Conservation (phyloP, 2,888 invertebrate genomes). For the Bembecia ichneumoniformis region DNA sequence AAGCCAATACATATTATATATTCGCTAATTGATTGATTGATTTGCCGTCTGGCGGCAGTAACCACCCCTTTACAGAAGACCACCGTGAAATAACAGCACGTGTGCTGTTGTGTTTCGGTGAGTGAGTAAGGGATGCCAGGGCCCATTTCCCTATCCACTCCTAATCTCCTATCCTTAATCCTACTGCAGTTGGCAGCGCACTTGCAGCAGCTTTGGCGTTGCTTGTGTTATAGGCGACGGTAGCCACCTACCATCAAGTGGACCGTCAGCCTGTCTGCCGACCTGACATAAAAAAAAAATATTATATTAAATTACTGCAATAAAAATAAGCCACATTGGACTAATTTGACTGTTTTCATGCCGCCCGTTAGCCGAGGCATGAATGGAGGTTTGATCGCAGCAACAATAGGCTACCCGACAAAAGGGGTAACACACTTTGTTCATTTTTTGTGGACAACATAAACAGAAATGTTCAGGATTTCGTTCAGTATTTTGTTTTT, state of each 20-base stretch:
- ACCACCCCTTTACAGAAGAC: too few species aligned
- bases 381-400: constrained; percentile 46
- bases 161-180: too few species aligned
- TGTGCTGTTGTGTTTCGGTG: too few species aligned
- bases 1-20: background rate
- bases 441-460: constrained; percentile 46
- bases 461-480: constrained; percentile 50
- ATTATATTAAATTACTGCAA: constrained; percentile 24
- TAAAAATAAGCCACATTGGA: constrained; percentile 56
- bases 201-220: too few species aligned
- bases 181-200: too few species aligned
- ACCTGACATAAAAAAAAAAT: constrained; percentile 4
- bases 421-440: constrained; percentile 30
- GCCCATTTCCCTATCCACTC: too few species aligned
- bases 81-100: too few species aligned
- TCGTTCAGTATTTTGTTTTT: constrained; percentile 46
- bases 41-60: too few species aligned
- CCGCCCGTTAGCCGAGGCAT: constrained; percentile 40
- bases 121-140: too few species aligned
- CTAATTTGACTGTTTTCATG: constrained; percentile 62
- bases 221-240: too few species aligned
- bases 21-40: background rate
- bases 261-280: too few species aligned
- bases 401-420: constrained; percentile 44
- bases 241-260: too few species aligned